Base-by-base conservation (phyloP, 2,797 vertebrate species). In the Rhinophrynus dorsalis region DNA sequence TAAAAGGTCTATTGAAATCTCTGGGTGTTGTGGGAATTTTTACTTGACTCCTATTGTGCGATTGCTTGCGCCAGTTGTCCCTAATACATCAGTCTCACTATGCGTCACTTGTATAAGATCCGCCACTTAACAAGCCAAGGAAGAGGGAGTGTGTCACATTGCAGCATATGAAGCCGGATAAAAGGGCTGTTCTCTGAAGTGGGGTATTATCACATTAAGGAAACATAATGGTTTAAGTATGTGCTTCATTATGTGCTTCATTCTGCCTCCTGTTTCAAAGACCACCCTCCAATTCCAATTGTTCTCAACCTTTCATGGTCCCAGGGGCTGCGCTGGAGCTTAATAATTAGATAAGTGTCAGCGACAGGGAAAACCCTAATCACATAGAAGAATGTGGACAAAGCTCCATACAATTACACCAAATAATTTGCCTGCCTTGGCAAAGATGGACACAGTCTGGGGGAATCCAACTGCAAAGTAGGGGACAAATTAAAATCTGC, bases 331-430 rank as follows among this genome's bases (percentile, higher is more conserved):
- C 10, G 2, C 38, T 59, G 44, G 37, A 44, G 35, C 12, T 29
- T 59, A 44, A 59, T 38, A 59, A 59, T 42, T 42, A 59, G 57
- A 40, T 59, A 44, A 59, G 15, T 59, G 57, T 40, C 55, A 58
- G 33, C 6, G 27, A 40, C 6, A 13, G 24, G 15, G n/a, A 17
- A 30, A 30, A 5, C 7, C 24, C 29, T 18, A 26, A 30, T 44
- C 37, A 27, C 37, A 27, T 15, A 13, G 12, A 51, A 59, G 37
- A 17, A 58, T 12, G 15, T 58, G 20, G 27, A 27, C 18, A 15
- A n/a, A 20, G 23, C 57, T 59, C 24, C 15, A 17, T 38, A 29
- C 23, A 5, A n/a, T 23, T 42, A 29, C 23, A 27, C 13, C 40
- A 44, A 44, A 3, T n/a, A n/a, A n/a, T n/a, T n/a, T n/a, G n/a